Conservation (phyloP, 2,888 invertebrate genomes). For the Parascotia fuliginaria region DNA sequence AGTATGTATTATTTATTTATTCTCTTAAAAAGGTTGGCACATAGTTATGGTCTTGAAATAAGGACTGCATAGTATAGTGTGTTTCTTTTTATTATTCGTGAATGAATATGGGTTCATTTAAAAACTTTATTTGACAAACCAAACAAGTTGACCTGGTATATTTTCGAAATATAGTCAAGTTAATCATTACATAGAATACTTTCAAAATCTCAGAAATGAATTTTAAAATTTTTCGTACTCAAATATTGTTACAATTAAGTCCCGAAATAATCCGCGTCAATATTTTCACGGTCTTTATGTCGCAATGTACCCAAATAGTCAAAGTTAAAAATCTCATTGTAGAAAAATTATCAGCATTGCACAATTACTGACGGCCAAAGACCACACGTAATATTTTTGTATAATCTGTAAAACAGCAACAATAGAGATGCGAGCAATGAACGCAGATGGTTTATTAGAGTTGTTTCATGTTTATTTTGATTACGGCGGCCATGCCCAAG, state of each 20-base stretch:
- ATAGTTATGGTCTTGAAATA: no score
- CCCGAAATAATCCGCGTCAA: slow-evolving; percentile 26
- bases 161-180: slow-evolving; percentile 21
- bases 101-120: slow-evolving; percentile 16
- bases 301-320: slow-evolving; percentile 43
- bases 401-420: slow-evolving; percentile 18
- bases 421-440: slow-evolving; percentile 13
- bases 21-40: no score
- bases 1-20: no score
- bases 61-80: no score
- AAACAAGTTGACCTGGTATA: slow-evolving; percentile 11
- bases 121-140: slow-evolving; percentile 18
- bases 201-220: neutral
- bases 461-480: slow-evolving; percentile 65
- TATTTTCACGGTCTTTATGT: slow-evolving; percentile 41
- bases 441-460: slow-evolving; percentile 35
- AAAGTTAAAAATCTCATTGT: slow-evolving; percentile 49
- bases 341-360: slow-evolving; percentile 46
- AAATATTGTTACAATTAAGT: slow-evolving; percentile 26
- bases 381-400: slow-evolving; percentile 19
- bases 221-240: no score
- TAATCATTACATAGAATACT: slow-evolving; percentile 15
- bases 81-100: no score
- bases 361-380: slow-evolving; percentile 51
- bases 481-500: slow-evolving; percentile 52